Conservation (phyloP, 2,797 vertebrate genomes). For the Catamblyrhynchus diadema region DNA sequence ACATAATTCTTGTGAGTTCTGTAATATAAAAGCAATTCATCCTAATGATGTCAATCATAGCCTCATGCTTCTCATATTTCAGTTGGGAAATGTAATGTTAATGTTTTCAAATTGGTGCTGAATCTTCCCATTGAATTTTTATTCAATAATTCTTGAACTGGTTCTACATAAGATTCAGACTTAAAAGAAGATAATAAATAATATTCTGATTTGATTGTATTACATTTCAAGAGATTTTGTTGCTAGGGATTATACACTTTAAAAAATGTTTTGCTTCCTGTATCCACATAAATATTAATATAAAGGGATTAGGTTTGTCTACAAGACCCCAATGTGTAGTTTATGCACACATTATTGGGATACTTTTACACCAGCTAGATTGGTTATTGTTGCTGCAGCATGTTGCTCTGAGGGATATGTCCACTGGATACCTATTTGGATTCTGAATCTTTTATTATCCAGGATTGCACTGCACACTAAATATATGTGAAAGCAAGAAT, state of each 20-base stretch:
- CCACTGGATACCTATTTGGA: background rate
- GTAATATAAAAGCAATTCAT: background rate
- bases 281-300: background rate
- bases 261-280: background rate
- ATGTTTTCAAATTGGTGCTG: background rate
- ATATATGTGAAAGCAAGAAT: background rate
- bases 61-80: background rate
- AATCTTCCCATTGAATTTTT: background rate
- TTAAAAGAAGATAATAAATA: background rate
- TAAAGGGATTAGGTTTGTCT: background rate
- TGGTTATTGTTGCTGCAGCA: background rate
- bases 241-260: background rate
- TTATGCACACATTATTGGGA: background rate
- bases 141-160: background rate
- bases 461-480: background rate
- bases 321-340: background rate
- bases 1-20: background rate
- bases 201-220: background rate
- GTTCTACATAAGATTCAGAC: background rate
- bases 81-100: background rate
- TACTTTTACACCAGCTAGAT: background rate
- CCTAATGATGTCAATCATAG: background rate
- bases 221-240: background rate
- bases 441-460: background rate
- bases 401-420: background rate